phyloP scores from a whole-genome alignment of 2,888 invertebrate genomes.

The Vandiemenella viatica region DNA sequence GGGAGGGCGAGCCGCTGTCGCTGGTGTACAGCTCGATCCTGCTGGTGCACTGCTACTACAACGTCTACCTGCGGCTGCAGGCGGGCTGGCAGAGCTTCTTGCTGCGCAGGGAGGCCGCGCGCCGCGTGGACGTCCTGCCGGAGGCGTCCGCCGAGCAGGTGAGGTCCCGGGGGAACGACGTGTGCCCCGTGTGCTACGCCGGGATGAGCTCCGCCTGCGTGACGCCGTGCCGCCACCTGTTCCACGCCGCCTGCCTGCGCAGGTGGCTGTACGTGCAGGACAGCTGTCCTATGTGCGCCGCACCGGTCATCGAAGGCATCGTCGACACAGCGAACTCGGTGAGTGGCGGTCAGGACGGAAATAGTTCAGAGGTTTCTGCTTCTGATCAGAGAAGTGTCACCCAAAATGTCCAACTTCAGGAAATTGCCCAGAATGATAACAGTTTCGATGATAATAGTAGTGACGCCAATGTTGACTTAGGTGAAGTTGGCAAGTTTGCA shows the following conservation, averaged over 20 bases:
- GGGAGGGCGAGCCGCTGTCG: slow-evolving; percentile 30
- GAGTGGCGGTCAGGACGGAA: too few relatives aligned
- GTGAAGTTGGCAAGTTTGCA: too few relatives aligned
- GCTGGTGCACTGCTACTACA: slow-evolving; percentile 36
- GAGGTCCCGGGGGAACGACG: slow-evolving; percentile 24
- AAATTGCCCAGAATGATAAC: too few relatives aligned
- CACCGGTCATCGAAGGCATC: too few relatives aligned
- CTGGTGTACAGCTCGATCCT: slow-evolving; percentile 32
- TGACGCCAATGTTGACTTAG: too few relatives aligned
- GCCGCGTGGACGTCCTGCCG: slow-evolving; percentile 26
- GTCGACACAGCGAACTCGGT: too few relatives aligned
- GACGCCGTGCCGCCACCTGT: slow-evolving; percentile 35
- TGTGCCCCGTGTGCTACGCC: slow-evolving; percentile 38
- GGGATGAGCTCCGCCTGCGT: slow-evolving; percentile 44
- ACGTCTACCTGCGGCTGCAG: slow-evolving; percentile 35
- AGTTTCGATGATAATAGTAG: too few relatives aligned
- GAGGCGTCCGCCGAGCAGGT: slow-evolving; percentile 7
- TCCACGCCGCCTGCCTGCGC: slow-evolving; percentile 33
- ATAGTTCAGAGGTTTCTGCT: too few relatives aligned
- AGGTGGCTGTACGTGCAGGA: slow-evolving; percentile 40
- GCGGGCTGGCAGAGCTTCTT: slow-evolving; percentile 32
- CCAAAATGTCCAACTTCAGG: too few relatives aligned
- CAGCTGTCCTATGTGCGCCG: slow-evolving; percentile 33
- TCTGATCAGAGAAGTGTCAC: too few relatives aligned
- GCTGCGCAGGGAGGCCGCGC: slow-evolving; percentile 31